These are phyloP conservation scores for Lutraria rhynchaena DNA, from an alignment of 1,140 invertebrate genomes.

Conservation along the genomic window DNA sequence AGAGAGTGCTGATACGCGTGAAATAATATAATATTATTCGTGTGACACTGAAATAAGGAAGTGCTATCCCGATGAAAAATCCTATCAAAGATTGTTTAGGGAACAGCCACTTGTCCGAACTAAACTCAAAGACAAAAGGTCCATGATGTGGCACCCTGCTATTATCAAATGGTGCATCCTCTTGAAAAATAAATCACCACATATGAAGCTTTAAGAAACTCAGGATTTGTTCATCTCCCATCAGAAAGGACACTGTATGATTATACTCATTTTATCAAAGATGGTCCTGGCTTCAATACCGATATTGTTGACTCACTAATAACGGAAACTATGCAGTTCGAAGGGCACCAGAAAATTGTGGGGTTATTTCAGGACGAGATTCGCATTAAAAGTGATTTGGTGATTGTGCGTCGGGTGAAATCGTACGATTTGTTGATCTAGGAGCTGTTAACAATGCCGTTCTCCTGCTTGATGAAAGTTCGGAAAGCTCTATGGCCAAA, in stretches of 20 bases:
- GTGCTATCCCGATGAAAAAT: background rate
- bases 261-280: background rate
- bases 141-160: background rate
- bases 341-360: background rate
- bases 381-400: background rate
- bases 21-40: background rate
- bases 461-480: background rate
- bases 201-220: slow-evolving; percentile 5
- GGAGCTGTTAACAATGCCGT: background rate
- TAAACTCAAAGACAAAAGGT: background rate
- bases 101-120: background rate
- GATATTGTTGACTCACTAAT: background rate
- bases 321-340: background rate
- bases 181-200: background rate
- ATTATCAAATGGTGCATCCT: slow-evolving; percentile 1
- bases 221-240: background rate
- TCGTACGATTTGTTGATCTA: slow-evolving; percentile 4
- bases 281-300: background rate
- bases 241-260: background rate
- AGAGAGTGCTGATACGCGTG: background rate
- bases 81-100: background rate
- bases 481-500: background rate
- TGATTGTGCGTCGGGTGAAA: background rate
- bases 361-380: background rate
- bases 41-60: background rate